Base-by-base conservation (phyloP, 2,888 invertebrate species). In the Tortricodes alternella region DNA sequence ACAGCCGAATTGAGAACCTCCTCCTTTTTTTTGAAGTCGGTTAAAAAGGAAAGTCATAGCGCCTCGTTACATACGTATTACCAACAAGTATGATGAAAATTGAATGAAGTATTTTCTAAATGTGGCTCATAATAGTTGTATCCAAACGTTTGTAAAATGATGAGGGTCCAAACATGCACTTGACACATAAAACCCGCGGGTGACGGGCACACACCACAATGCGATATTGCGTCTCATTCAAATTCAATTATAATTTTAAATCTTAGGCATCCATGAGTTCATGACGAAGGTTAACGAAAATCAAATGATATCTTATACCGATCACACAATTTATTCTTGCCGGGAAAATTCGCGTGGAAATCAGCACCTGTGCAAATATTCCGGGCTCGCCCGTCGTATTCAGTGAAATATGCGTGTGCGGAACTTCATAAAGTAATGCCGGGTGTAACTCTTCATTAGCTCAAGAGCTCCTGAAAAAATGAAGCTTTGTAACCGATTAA, bases 401-500 rank as follows among this genome's bases (percentile, higher is more conserved):
- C 8, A 9, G 3, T 38, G 46, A 44, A 15, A 37, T 38, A 21
- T 29, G 48, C 11, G 41, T 16, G n/a, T n/a, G 2, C 35, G n/a
- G 15, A 35, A 35, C 34, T 21, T 43, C 34, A 29, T 44, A 50
- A 50, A 49, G 68, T 66, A 71, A 62, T 61, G 62, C 69, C 64
- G 58, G 50, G 60, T 60, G 66, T 76, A 71, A 73, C 71, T 70
- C 65, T 70, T 71, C 71, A 77, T 77, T 72, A 70, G 60, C 56
- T 52, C 56, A 60, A 66, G 38, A 48, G 37, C 46, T 41, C 46
- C 39, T 49, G 48, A 53, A 58, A 58, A 39, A 56, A 38, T 4
- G 24, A 34, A 35, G 63, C 61, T 62, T 50, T 62, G 65, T 71
- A 76, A 78, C 65, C 79, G 75, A 83, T 87, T 81, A 84, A 83